A percentile compares a stretch with the other conserved stretches of the same genome.
These are phyloP conservation scores for Hydra vulgaris DNA, from an alignment of 30 jellyfish, hydroid and myxozoan species.

Conservation along the genomic window DNA sequence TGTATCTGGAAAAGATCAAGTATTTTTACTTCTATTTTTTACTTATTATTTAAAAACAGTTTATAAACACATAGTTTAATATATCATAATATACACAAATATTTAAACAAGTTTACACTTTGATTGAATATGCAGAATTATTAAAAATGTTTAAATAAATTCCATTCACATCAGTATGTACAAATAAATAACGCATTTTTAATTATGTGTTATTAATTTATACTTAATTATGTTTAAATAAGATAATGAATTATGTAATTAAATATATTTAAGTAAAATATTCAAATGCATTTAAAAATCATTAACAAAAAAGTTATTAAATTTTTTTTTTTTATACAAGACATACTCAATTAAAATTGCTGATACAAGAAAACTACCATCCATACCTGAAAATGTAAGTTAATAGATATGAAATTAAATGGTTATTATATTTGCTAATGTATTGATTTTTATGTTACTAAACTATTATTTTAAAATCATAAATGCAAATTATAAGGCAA, in stretches of 20 bases:
- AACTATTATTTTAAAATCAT: too few species aligned
- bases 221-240: too few species aligned
- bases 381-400: constrained; percentile 91
- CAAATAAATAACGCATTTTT: too few species aligned
- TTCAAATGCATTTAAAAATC: not conserved
- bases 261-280: too few species aligned
- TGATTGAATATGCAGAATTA: too few species aligned
- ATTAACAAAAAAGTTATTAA: not conserved
- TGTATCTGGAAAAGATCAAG: constrained; percentile 7
- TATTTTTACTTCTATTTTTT: not conserved
- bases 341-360: constrained; percentile 54
- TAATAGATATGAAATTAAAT: not conserved
- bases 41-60: constrained; percentile 30
- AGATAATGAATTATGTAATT: too few species aligned
- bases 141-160: too few species aligned
- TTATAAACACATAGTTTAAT: constrained; percentile 61
- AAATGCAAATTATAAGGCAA: too few species aligned
- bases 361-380: constrained; percentile 86
- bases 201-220: too few species aligned
- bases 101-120: not conserved
- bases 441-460: too few species aligned
- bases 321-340: constrained; percentile 19
- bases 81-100: constrained; percentile 68
- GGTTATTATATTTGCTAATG: not conserved
- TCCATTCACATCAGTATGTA: too few species aligned